Base-by-base conservation (phyloP, 2,888 invertebrate genomes). In the Anthoptus insignis region DNA sequence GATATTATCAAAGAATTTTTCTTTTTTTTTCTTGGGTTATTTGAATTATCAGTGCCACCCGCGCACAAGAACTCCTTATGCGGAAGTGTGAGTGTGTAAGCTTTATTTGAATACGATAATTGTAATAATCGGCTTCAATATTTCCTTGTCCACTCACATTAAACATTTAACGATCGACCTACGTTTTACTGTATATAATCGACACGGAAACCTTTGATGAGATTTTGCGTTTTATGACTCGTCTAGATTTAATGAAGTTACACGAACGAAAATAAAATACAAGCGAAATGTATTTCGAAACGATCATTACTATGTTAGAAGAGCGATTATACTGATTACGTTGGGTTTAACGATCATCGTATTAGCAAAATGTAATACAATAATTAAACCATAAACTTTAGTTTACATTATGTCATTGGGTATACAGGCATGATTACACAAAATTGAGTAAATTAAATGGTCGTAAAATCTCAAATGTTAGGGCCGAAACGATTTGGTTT, bases 341-440 rank as follows among this genome's bases (percentile, higher is more conserved):
- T 86, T 84, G 81, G 81, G 77, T 73, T 68, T 81, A 80, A 81
- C 73, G 77, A 79, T 74, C 52, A 9, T 13, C 63, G 65, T 74
- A 72, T 73, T 73, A 72, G 59, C 69, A 75, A 66, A 70, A 72
- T 68, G 52, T 47, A 64, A 53, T 49, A 54, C 49, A 50, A 74
- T 72, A 82, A 83, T 83, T 81, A 81, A 80, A 72, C 68, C 66
- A 65, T 73, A 78, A 82, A 77, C 73, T n/a, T n/a, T n/a, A n/a
- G n/a, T n/a, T n/a, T n/a, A n/a, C n/a, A n/a, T n/a, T n/a, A n/a
- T n/a, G n/a, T n/a, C n/a, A n/a, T n/a, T n/a, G n/a, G n/a, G n/a
- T n/a, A n/a, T n/a, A n/a, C n/a, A n/a, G n/a, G n/a, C n/a, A n/a
- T n/a, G n/a, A n/a, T n/a, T n/a, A n/a, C n/a, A n/a, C n/a, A n/a